Conservation (phyloP, 2,113 vertebrate genomes). For the Lepus americanus region DNA sequence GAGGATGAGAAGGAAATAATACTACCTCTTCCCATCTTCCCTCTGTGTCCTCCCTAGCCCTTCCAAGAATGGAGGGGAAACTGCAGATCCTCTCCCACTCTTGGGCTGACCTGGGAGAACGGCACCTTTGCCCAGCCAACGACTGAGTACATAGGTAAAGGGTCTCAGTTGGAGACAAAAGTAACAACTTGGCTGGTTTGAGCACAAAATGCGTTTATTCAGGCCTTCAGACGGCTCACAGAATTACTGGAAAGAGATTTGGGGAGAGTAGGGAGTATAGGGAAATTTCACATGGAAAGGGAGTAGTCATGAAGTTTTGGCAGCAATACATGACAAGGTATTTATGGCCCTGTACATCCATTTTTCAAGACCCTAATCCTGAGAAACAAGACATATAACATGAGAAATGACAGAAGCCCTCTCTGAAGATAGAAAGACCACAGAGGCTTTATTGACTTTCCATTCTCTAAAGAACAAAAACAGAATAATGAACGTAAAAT, state of each 20-base stretch:
- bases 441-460: background rate
- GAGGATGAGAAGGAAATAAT: background rate
- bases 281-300: background rate
- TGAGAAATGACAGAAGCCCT: background rate
- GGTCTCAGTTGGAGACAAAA: background rate
- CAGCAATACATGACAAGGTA: background rate
- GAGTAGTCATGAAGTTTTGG: background rate
- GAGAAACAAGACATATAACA: background rate
- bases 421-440: background rate
- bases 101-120: background rate
- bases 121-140: background rate
- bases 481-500: background rate
- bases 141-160: background rate
- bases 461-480: conserved; percentile 11
- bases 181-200: background rate
- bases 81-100: no score
- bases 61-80: background rate
- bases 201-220: background rate
- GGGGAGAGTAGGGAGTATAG: no score
- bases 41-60: background rate
- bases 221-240: background rate
- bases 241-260: background rate
- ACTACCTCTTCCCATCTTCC: background rate
- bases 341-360: background rate
- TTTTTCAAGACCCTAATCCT: background rate